Base-by-base conservation (phyloP, 2,888 invertebrate species). In the Watsonalla binaria region DNA sequence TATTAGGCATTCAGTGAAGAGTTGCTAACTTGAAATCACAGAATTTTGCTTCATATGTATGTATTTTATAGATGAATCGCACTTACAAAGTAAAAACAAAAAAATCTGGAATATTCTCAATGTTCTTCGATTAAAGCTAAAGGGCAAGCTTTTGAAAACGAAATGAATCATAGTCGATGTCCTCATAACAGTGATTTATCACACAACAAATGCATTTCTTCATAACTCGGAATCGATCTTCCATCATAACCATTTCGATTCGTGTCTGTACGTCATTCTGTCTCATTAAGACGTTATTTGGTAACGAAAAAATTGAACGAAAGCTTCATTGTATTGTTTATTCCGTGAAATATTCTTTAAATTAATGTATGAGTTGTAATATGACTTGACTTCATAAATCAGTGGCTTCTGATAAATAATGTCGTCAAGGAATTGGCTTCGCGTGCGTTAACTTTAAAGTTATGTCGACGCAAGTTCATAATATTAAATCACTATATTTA, bases 251-350 rank as follows among this genome's bases (percentile, higher is more conserved):
- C 62, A 52, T 60, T 56, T 58, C 61, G 64, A 59, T 63, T 53
- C 57, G 60, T 63, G 61, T 74, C 70, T 76, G 77, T 61, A 70
- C 75, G 74, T 79, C 78, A 80, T 76, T 46, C 72, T 78, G 79
- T 78, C 79, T 80, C 78, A 80, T 80, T 80, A 80, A 74, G 78
- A 76, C 72, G 60, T 74, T 77, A 76, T 74, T 76, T 77, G 71
- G 66, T 62, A 69, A 66, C 66, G 61, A 66, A 74, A 72, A 74
- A 72, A 69, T 61, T 57, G 59, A 62, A 47, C 50, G 69, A 70
- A 66, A 70, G 71, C 56, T 55, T 63, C 62, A 68, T 63, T 63
- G 70, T 69, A 68, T 67, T 67, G 72, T 69, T 64, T 69, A 60
- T 58, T 52, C 42, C 45, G 46, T 48, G 13, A 49, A 49, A 52